Evolutionary conservation across 2,797 vertebrate species (phyloP), one percentile per base, ranked within the genome.

Genomic region (Triplophysa bombifrons): DNA sequence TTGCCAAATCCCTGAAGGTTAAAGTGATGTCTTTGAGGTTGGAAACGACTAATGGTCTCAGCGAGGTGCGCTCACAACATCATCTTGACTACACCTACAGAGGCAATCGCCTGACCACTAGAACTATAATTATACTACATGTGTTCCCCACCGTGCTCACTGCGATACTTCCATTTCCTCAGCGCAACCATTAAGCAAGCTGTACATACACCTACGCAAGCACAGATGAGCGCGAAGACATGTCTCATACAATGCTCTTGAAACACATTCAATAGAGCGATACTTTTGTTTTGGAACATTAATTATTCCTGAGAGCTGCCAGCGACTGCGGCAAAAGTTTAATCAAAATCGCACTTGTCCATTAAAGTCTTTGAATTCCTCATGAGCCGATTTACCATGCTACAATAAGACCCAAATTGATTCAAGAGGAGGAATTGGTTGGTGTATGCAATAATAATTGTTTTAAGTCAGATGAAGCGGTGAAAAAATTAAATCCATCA

Each of bases 371-470:
- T 41, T 56, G 12, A 83, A 86, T 86, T 84, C 74, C 53, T 82
- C 55, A 74, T 85, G 70, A 84, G 76, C 75, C 77, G 77, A 87
- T 88, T 84, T 87, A 72, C 71, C 12, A 8, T 68, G 65, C 76
- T 83, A 88, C 80, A 89, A 87, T 89, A 89, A 83, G 72, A 72
- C 20, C 19, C 60, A 77, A 79, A 83, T 88, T 80, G 85, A 87
- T 88, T 89, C 56, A 86, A 81, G 72, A 86, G 75, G 48, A 81
- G 68, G 34, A 66, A 69, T 86, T 86, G 85, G 50, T 72, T 74
- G 84, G 76, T 85, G 75, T 80, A 25, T 84, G 82, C 79, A 61
- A 76, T 69, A 81, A 81, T 76, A 85, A 88, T 74, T 75, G 82
- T 75, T 75, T 72, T 60, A 73, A 38, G 60, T 86, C 53, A 81